These are phyloP conservation scores for Bryconaethiops microstoma DNA, from an alignment of 2,797 vertebrate species.

Conservation along the genomic window DNA sequence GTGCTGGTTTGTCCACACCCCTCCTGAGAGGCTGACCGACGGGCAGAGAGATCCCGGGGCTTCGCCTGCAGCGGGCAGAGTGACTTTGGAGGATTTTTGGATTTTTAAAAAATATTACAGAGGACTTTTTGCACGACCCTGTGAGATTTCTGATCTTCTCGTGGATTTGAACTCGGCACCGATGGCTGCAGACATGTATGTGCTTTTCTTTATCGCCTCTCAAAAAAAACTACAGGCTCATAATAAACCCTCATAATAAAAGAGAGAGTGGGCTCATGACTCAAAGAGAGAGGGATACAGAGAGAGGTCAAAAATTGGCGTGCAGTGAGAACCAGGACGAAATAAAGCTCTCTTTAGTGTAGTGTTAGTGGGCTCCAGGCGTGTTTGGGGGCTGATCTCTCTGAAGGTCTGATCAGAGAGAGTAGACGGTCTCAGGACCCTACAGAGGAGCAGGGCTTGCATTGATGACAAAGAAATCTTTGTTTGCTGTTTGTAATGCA, in stretches of 20 bases:
- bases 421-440: not conserved
- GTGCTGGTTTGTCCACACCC: conserved; percentile 63
- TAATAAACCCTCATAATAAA: no score
- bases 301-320: not conserved
- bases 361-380: not conserved
- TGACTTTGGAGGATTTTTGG: conserved; percentile 25
- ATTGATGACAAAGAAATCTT: conserved; percentile 62
- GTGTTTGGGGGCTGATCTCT: not conserved
- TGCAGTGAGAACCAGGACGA: not conserved
- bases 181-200: conserved; percentile 64
- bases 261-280: no score
- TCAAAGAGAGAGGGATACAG: not conserved
- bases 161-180: conserved; percentile 43
- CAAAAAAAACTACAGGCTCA: no score
- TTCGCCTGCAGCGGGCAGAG: conserved; percentile 47
- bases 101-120: no score
- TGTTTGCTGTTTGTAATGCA: conserved; percentile 58
- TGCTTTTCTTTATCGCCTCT: conserved; percentile 29
- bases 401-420: no score
- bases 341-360: not conserved
- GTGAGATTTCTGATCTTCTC: conserved; percentile 20
- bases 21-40: conserved; percentile 53
- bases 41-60: conserved; percentile 30
- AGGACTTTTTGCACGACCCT: no score
- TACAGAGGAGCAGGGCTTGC: conserved; percentile 20